Conservation (phyloP, 2,113 vertebrate genomes). For the Dicrurus megarhynchus region DNA sequence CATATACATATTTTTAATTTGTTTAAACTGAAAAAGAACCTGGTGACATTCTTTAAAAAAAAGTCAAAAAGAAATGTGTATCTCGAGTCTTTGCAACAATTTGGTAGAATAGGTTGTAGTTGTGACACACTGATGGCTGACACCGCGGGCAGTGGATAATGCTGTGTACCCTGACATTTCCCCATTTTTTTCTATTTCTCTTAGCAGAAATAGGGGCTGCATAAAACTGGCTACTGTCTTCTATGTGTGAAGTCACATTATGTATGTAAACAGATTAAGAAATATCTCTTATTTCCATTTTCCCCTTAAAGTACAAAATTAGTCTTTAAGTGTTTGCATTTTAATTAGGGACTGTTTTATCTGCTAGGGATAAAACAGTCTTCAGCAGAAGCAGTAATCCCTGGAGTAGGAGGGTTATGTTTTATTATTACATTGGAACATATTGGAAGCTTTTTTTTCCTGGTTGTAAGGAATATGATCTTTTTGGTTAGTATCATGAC, state of each 20-base stretch:
- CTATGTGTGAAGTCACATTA: background rate
- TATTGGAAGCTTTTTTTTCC: background rate
- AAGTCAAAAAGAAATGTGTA: background rate
- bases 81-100: background rate
- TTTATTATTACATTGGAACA: background rate
- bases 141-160: background rate
- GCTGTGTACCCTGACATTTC: background rate
- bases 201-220: background rate
- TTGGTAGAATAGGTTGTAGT: background rate
- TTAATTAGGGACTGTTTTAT: background rate
- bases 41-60: background rate
- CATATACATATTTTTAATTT: background rate
- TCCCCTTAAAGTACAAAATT: background rate
- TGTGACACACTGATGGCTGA: background rate
- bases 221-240: background rate
- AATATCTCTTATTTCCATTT: background rate
- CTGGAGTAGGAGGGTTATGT: background rate
- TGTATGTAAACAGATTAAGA: background rate
- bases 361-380: background rate
- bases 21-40: background rate
- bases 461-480: background rate
- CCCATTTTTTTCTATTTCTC: background rate
- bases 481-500: background rate
- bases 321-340: background rate
- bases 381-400: background rate